Evolutionary conservation across 2,888 invertebrate species (phyloP), one percentile per base, ranked within the genome.

Genomic region (Epinotia brunnichana): DNA sequence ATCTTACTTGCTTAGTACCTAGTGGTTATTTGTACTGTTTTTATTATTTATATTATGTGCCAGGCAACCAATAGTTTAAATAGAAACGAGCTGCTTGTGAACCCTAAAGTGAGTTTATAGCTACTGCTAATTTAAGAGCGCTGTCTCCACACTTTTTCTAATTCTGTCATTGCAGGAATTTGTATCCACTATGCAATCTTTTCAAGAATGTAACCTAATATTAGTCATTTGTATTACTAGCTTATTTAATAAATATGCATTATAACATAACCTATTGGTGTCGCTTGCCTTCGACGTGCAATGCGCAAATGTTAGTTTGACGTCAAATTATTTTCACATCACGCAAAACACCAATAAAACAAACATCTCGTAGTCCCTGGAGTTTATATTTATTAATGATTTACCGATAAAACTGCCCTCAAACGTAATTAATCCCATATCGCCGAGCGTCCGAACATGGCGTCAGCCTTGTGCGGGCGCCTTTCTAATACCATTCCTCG

Each of bases 401-500:
- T 48, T 68, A 56, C 19, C 17, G 17, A 35, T 66, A 56, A 70
- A 70, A 71, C 41, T 71, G 66, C 44, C 66, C 66, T 54, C 51
- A 66, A 21, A 61, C n/a, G 53, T 53, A 66, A 66, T 66, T 71
- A 71, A 66, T 60, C 59, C 71, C 53, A 60, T 66, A 71, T 60
- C 66, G 13, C 53, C 29, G 57, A 19, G 66, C 39, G 62, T 70
- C 63, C 63, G 70, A 62, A 62, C 62, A 69, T 53, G 70, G 53
- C 53, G 53, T 24, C 67, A 68, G 61, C 72, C 72, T 72, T 72
- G 72, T 35, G 67, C 64, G 35, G 44, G 15, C 56, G 48, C 72
- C 72, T 68, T 72, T 72, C 72, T 72, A 72, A 72, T 53, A 21
- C 71, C 66, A 71, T 72, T 72, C 72, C 67, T 51, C 53, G 59